Evolutionary conservation across 2,888 invertebrate species (phyloP).

Genomic region (Oxyscelio sp.): DNA sequence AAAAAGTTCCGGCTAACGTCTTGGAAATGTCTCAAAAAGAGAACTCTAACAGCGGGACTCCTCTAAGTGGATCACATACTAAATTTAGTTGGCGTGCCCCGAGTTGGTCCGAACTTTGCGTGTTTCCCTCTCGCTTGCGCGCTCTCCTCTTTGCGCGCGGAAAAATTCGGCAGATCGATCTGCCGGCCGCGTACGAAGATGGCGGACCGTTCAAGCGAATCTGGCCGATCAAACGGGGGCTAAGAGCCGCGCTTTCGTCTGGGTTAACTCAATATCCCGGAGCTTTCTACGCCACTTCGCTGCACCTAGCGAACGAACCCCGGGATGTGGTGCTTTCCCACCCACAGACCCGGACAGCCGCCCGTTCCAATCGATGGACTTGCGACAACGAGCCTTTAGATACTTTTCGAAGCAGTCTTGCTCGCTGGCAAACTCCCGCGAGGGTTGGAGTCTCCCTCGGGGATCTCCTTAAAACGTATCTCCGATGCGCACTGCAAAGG

Average conservation of each 20-base stretch:
- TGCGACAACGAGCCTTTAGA: conserved; percentile 86
- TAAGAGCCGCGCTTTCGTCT: conserved; percentile 88
- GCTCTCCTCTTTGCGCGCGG: conserved; percentile 23
- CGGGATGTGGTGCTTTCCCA: conserved; percentile 42
- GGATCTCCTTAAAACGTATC: conserved; percentile 66
- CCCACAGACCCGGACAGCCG: conserved; percentile 76
- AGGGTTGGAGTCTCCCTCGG: conserved; percentile 62
- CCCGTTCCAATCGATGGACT: conserved; percentile 87
- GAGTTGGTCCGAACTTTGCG: conserved; percentile 48
- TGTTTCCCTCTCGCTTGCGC: conserved; percentile 43
- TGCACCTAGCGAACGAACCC: conserved; percentile 37
- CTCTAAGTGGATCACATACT: conserved; percentile 88
- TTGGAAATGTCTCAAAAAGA: conserved; percentile 87
- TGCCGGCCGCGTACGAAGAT: conserved; percentile 73
- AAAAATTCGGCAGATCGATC: conserved; percentile 70
- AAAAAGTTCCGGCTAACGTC: conserved; percentile 86
- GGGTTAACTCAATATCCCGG: conserved; percentile 87
- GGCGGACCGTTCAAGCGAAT: conserved; percentile 87
- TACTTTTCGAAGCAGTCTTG: conserved; percentile 80
- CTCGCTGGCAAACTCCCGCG: conserved; percentile 67
- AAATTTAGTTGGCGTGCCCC: conserved; percentile 86
- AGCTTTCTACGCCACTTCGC: conserved; percentile 73
- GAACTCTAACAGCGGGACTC: conserved; percentile 80
- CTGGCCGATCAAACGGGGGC: conserved; percentile 88
- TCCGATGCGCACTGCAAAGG: conserved; percentile 56